phyloP scores from a whole-genome alignment of 2,113 vertebrate genomes.

The Crotalus tigris region DNA sequence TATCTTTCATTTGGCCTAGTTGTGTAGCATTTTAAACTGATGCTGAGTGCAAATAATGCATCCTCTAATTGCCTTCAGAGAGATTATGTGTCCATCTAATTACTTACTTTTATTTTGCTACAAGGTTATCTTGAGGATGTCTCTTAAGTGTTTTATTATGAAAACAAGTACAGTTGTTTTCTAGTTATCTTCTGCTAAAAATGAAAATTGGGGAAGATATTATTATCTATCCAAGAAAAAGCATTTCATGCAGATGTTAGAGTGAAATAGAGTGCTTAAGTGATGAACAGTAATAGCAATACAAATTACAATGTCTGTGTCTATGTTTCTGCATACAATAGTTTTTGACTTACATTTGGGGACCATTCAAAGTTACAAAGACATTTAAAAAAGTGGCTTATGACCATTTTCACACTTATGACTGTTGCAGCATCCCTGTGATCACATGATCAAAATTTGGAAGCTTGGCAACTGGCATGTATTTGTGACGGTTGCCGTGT shows the following conservation, averaged over 20 bases:
- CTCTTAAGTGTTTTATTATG: background rate
- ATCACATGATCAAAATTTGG: too few species aligned
- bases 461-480: too few species aligned
- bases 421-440: too few species aligned
- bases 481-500: too few species aligned
- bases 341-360: too few species aligned
- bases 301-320: background rate
- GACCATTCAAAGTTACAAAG: too few species aligned
- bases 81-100: background rate
- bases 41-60: background rate
- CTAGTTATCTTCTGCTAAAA: background rate
- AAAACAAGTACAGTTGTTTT: background rate
- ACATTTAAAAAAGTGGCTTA: too few species aligned
- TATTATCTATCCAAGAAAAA: background rate
- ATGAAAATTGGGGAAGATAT: background rate
- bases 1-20: background rate
- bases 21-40: background rate
- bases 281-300: background rate
- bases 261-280: background rate
- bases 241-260: background rate
- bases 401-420: too few species aligned
- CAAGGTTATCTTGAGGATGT: background rate
- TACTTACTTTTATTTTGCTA: background rate
- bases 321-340: background rate
- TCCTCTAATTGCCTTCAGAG: too few species aligned